Base-by-base conservation (phyloP, 2,888 invertebrate genomes). In the Blastobasis lacticolella region DNA sequence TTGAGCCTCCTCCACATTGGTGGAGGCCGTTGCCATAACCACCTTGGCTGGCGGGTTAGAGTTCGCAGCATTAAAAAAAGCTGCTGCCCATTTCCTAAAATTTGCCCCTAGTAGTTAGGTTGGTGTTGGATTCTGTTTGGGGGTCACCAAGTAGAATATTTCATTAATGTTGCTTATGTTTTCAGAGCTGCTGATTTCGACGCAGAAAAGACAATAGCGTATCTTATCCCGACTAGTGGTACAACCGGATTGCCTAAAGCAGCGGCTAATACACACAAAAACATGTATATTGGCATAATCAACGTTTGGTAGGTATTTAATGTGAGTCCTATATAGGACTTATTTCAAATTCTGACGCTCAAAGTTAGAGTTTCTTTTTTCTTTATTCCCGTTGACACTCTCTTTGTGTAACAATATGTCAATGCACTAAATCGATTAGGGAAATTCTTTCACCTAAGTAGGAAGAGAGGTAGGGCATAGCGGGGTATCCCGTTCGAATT, bases 161-260 rank as follows among this genome's bases (percentile, higher is more conserved):
- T 9, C 9, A 40, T 2, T 8, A 40, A 40, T 9, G 9, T 8
- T 4, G 41, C 7, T 3, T 3, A 5, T 10, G 9, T 8, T 42
- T 42, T 42, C 55, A 75, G 76, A 45, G 52, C 67, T 38, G 49
- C 57, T 6, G 69, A 76, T 45, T 69, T 77, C 5, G 65, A 76
- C 45, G 56, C 75, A 4, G 64, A 57, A 4, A 62, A 70, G 6
- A 69, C 69, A 0, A 55, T 60, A 36, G 62, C 64, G 0, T 50
- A 64, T 23, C 49, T 75, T 1, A 42, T 71, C 38, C 49, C 69
- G 0, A 75, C 78, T 0, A 77, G 78, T 37, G 78, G 78, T 0
- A 67, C 75, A 0, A 77, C 73, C 2, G 77, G 77, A 1, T 37
- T 63, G 6, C 73, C 75, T 0, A 78, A 78, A 57, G 48, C 60